Base-by-base conservation (phyloP, 2,113 vertebrate genomes). In the Carassius gibelio region DNA sequence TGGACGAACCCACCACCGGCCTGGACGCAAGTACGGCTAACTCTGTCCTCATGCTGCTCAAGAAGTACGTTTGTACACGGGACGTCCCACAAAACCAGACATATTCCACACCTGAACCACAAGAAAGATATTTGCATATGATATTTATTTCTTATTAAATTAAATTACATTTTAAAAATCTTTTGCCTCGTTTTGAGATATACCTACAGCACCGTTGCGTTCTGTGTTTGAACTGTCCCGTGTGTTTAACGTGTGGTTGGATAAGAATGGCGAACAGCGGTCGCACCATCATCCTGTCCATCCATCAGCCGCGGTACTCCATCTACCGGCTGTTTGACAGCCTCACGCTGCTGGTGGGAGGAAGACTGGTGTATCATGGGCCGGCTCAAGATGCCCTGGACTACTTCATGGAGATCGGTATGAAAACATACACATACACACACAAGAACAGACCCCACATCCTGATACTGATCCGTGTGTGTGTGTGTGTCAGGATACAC, bases 301-400 rank as follows among this genome's bases (percentile, higher is more conserved):
- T 99, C 90, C 97, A 99, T 88, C 98, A 99, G 90, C 98, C 98
- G 9, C 95, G 97, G 0, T 99, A 97, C 88, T 94, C 95, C 90
- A 99, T 99, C 93, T 99, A 97, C 92, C 95, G 96, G 0, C 93
- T 98, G 72, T 99, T 99, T 23, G 95, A 96, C 88, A 94, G 23
- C 59, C 87, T 97, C 72, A 97, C 95, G 0, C 92, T 97, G 48
- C 85, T 97, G 92, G 95, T 95, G 0, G 85, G 87, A 0, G 95
- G 95, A 1, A 92, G 75, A 15, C 82, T 96, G 89, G 90, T 99
- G 42, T 99, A 94, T 91, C 97, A 99, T 0, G 97, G 97, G 0
- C 94, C 95, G 0, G 93, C 96, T n/a, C 92, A 89, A 86, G 83
- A 84, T 0, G 93, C 97, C 0, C 87, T 98, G 0, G 88, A 90